A percentile compares a stretch with the other conserved stretches of the same genome.
These are phyloP conservation scores for Eupithecia tripunctaria DNA, from an alignment of 2,888 invertebrate species.

Conservation along the genomic window DNA sequence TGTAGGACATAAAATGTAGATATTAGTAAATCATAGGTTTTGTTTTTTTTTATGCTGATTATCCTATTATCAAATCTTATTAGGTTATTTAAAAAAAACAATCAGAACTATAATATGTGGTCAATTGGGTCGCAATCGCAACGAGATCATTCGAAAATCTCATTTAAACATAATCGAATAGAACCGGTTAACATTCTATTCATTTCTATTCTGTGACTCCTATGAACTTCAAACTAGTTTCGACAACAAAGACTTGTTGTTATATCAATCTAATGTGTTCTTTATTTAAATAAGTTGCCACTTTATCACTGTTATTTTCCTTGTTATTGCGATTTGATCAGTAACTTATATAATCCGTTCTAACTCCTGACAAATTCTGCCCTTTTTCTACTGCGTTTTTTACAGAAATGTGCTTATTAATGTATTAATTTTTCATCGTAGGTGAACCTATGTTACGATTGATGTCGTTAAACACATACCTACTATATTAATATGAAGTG, in stretches of 20 bases:
- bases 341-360: not conserved
- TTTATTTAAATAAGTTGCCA: slow-evolving; percentile 22
- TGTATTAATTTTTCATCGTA: too few species aligned
- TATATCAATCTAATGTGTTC: slow-evolving; percentile 15
- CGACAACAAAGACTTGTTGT: slow-evolving; percentile 35
- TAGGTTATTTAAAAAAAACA: slow-evolving; percentile 11
- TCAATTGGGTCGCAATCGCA: slow-evolving; percentile 36
- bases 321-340: slow-evolving; percentile 17
- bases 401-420: not conserved
- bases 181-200: slow-evolving; percentile 37
- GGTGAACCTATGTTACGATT: too few species aligned
- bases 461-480: too few species aligned
- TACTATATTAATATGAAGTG: too few species aligned
- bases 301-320: slow-evolving; percentile 18
- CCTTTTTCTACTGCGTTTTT: not conserved
- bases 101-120: slow-evolving; percentile 34
- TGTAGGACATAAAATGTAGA: not conserved
- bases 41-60: not conserved
- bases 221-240: slow-evolving; percentile 26
- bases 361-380: not conserved
- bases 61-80: not conserved
- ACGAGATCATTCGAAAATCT: slow-evolving; percentile 37
- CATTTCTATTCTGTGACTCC: slow-evolving; percentile 10
- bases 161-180: slow-evolving; percentile 34
- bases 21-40: not conserved